Evolutionary conservation across 1,140 invertebrate species (phyloP).

Genomic region (Homarus americanus): DNA sequence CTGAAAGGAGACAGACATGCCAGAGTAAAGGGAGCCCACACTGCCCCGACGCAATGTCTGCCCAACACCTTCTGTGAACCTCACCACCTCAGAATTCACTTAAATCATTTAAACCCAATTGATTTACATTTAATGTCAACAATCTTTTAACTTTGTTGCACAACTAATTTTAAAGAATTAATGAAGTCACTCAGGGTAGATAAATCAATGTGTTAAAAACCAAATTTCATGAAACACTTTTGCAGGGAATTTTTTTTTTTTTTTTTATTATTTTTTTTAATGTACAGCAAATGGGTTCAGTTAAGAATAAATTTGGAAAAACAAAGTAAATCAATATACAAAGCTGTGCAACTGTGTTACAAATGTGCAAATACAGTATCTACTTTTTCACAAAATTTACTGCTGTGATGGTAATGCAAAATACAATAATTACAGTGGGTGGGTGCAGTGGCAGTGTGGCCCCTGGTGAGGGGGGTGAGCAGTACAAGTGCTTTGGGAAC

Average conservation of each 20-base stretch:
- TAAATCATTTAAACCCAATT: neutral
- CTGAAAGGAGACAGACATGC: conserved; percentile 94
- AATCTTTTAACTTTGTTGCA: neutral
- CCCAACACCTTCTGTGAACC: conserved; percentile 67
- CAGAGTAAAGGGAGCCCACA: conserved; percentile 94
- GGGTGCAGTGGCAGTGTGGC: conserved; percentile 35
- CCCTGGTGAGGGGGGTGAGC: conserved; percentile 34
- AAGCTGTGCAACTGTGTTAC: conserved; percentile 31
- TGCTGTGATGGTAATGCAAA: neutral
- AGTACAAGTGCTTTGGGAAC: conserved; percentile 37
- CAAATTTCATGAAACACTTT: neutral
- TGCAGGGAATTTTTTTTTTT: neutral
- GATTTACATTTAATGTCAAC: neutral
- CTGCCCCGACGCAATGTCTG: conserved; percentile 88
- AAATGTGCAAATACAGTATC: conserved; percentile 20
- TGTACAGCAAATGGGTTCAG: neutral
- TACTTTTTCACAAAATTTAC: neutral
- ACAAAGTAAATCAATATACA: conserved; percentile 8
- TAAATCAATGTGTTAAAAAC: neutral
- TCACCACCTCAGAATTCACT: conserved; percentile 37
- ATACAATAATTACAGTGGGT: neutral
- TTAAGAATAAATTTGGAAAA: neutral
- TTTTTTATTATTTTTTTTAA: neutral
- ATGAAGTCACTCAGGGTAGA: neutral
- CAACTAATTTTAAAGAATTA: neutral